Base-by-base conservation (phyloP, 2,888 invertebrate genomes). In the Dolichomitus sp. region DNA sequence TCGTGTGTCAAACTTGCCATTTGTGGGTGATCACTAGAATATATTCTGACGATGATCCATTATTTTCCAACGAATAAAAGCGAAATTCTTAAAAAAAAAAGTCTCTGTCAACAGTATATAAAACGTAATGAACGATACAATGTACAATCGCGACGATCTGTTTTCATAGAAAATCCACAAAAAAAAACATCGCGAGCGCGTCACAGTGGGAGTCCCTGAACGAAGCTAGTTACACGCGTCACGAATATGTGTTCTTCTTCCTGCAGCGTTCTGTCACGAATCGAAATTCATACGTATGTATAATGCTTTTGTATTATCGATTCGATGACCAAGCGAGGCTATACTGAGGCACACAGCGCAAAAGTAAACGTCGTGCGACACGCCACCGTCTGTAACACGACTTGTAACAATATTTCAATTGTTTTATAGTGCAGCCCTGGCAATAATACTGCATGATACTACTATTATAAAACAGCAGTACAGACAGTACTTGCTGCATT, bases 271-370 rank as follows among this genome's bases (percentile, higher is more conserved):
- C 81, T 84, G 61, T 87, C 88, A 85, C 87, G 86, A 85, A 88
- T 84, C 85, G 81, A 85, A 87, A 84, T 88, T 87, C 74, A 88
- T 83, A 87, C 69, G 78, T 72, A 81, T 76, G 50, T 65, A 76
- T 59, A 68, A 61, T 52, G 65, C 57, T 48, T 57, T 40, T 14
- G 42, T 33, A 40, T 54, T 77, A 77, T 77, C 59, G 63, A 63
- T 80, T 76, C 48, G 40, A 76, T 73, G 61, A 33, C 61, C 65
- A 63, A 19, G 42, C 48, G 40, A 27, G 14, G 19, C 23, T 7
- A 54, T 52, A 50, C 54, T n/a, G 19, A 37, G 19, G 14, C 23
- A 17, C 23, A 23, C 14, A 27, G 12, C 45, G 27, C 40, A 76
- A 40, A 59, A 12, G 37, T 66, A 52, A 19, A 40, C 14, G 72